Percentiles rank a stretch among this genome's conserved stretches.
Evolutionary conservation across 2,888 invertebrate genomes (phyloP).

Genomic region (Sclerodermus sp.): DNA sequence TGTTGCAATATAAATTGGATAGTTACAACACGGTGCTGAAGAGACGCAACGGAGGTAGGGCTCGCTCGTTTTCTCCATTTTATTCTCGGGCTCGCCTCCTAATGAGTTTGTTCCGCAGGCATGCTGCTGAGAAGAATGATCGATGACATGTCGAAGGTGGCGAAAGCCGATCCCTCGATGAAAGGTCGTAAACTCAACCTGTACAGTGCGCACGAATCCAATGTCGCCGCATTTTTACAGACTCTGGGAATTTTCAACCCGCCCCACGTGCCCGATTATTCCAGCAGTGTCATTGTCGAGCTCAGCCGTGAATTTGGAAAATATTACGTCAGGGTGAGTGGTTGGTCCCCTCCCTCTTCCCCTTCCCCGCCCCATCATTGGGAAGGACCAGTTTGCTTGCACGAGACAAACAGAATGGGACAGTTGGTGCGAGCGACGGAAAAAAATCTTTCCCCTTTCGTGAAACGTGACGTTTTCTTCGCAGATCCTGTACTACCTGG

Average conservation of each 20-base stretch:
- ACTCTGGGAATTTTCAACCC: constrained; percentile 61
- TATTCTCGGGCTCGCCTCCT: too few species aligned
- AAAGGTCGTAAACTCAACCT: constrained; percentile 8
- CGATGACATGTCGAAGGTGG: constrained; percentile 3
- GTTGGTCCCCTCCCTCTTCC: too few species aligned
- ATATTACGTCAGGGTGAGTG: constrained; percentile 58
- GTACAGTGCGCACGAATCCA: constrained; percentile 20
- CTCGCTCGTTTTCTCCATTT: too few species aligned
- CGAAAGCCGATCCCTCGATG: not conserved
- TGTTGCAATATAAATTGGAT: constrained; percentile 10
- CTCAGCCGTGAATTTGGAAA: constrained; percentile 50
- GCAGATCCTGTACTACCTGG: constrained; percentile 59
- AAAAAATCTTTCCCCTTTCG: not conserved
- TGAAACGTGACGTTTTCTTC: constrained; percentile 14
- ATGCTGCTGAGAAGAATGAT: not conserved
- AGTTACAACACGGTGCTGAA: constrained; percentile 13
- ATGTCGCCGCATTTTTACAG: constrained; percentile 62
- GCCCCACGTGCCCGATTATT: constrained; percentile 63
- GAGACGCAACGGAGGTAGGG: constrained; percentile 16
- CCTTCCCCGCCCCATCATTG: too few species aligned
- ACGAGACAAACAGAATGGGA: too few species aligned
- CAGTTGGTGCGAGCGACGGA: not conserved
- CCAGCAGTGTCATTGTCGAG: constrained; percentile 62
- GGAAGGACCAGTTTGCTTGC: too few species aligned
- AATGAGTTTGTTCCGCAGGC: constrained; percentile 10